A percentile compares a stretch with the other conserved stretches of the same genome.
phyloP scores from a whole-genome alignment of 2,797 vertebrate species.

The Coluber constrictor region DNA sequence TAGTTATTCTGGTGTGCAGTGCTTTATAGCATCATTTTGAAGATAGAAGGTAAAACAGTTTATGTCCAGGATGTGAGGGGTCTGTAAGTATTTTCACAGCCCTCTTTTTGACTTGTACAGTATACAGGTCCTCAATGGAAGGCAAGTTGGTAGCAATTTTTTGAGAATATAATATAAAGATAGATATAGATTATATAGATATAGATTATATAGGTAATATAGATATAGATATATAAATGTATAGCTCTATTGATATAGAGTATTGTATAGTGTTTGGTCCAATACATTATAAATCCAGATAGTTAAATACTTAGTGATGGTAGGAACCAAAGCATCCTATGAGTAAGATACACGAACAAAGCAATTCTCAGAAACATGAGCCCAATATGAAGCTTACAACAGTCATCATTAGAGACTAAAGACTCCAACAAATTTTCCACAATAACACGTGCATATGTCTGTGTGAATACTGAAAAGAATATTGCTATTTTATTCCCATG shows the following conservation, averaged over 20 bases:
- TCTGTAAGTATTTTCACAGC: no score
- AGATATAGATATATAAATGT: no score
- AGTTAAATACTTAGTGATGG: background rate
- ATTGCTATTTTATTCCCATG: constrained; percentile 10
- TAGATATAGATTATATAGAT: background rate
- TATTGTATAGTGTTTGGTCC: background rate
- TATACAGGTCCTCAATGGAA: no score
- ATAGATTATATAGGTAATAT: no score
- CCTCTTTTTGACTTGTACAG: no score
- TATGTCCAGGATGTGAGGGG: no score
- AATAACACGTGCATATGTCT: background rate
- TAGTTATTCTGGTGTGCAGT: no score
- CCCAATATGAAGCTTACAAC: background rate
- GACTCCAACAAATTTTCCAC: background rate
- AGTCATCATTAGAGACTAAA: background rate
- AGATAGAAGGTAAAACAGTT: no score
- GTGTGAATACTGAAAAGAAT: background rate
- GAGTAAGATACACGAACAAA: background rate
- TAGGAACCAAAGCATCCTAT: background rate
- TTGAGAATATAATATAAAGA: background rate
- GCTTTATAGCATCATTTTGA: no score
- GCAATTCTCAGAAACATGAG: background rate
- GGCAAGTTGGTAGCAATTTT: no score
- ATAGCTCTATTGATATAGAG: background rate
- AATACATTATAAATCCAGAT: background rate